Base-by-base conservation (phyloP, 2,113 vertebrate genomes). In the Chloropsis hardwickii region DNA sequence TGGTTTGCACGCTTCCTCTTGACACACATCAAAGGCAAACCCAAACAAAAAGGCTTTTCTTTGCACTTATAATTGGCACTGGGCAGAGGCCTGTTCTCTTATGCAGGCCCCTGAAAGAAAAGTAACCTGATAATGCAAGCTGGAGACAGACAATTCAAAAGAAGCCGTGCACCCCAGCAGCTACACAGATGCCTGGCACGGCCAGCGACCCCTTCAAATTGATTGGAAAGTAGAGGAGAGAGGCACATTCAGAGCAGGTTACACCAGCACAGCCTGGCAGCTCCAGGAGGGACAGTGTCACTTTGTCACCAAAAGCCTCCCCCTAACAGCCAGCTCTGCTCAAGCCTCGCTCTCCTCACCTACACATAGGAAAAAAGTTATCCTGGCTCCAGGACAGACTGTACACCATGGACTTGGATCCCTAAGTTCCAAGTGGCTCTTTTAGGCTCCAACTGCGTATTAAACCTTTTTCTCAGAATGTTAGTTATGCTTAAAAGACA, bases 1-100 rank as follows among this genome's bases (percentile, higher is more conserved):
- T 40, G 88, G 86, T 88, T 91, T 74, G 22, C n/a, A 13, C 5
- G 18, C 77, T 97, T 93, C 86, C 64, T 61, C 48, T 67, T 9
- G 2, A 81, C 33, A 78, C 54, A 88, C 45, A 86, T 92, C 79
- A 92, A 97, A 95, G 79, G 64, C 73, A 90, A 79, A 77, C 24
- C 57, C 79, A 60, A 83, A 86, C 47, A 50, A 77, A 88, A 86
- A 76, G 54, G 29, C 64, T 66, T 33, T 72, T 84, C 57, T 90
- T 81, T 86, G 54, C 67, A 28, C 47, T 86, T 77, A 6, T 12
- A 80, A 73, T 42, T 80, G 56, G 62, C 74, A 39, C 39, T 64
- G 56, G 53, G 44, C 45, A 50, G 45, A 57, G 33, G 23, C 14
- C 71, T 35, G 37, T 22, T 82, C 56, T 89, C 57, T 51, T 33